phyloP scores from a whole-genome alignment of 2,113 vertebrate species.

The Amphilophus citrinellus region DNA sequence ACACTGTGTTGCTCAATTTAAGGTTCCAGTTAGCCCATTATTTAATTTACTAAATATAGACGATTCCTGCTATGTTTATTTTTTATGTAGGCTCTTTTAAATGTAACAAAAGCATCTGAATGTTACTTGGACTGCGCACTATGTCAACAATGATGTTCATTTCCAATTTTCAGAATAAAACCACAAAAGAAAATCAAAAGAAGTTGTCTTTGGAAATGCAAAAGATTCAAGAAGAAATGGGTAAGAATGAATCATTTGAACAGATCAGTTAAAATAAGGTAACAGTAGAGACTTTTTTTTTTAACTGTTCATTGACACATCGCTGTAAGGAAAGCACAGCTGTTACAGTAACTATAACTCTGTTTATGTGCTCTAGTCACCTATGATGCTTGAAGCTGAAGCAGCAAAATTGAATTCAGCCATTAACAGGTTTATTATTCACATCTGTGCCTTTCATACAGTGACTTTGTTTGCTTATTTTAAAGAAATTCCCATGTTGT shows the following conservation, averaged over 20 bases:
- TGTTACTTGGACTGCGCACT: neutral
- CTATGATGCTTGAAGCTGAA: neutral
- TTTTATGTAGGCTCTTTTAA: neutral
- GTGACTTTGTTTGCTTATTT: neutral
- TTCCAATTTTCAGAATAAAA: conserved; percentile 86
- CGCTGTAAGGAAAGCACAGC: neutral
- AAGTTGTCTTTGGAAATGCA: conserved; percentile 87
- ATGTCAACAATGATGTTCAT: conserved; percentile 24
- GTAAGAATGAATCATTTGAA: conserved; percentile 80
- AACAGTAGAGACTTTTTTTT: too few relatives aligned
- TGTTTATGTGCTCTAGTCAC: too few relatives aligned
- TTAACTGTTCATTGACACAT: too few relatives aligned
- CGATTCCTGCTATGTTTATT: neutral
- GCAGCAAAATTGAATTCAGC: neutral
- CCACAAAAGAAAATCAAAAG: conserved; percentile 86
- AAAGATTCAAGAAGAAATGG: conserved; percentile 91
- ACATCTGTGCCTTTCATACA: neutral
- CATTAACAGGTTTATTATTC: neutral
- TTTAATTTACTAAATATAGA: neutral
- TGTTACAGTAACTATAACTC: neutral
- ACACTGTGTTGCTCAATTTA: neutral
- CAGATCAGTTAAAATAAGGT: conserved; percentile 55
- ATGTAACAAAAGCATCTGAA: neutral
- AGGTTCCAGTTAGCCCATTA: neutral
- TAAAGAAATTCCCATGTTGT: neutral